A percentile compares a stretch with the other conserved stretches of the same genome.
These are phyloP conservation scores for Corapipo altera DNA, from an alignment of 2,113 vertebrate species.

Conservation along the genomic window DNA sequence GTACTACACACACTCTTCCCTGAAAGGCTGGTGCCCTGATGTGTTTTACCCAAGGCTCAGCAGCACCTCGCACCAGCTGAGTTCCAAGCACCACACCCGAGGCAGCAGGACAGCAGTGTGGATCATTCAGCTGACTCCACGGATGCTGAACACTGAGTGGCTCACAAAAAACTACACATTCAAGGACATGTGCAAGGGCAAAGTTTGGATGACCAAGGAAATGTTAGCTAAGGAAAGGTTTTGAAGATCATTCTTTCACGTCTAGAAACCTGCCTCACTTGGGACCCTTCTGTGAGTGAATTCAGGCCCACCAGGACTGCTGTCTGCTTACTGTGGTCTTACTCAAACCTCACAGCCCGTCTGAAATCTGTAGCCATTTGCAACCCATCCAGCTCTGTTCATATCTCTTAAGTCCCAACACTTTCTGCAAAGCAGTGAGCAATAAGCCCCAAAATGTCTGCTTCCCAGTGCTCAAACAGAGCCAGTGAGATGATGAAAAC, in stretches of 20 bases:
- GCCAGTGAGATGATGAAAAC: neutral
- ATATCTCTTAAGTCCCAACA: neutral
- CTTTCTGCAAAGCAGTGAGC: neutral
- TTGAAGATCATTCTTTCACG: neutral
- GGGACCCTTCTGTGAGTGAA: neutral
- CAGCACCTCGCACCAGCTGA: fast-evolving
- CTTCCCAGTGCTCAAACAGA: neutral
- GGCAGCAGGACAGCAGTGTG: fast-evolving
- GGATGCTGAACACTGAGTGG: fast-evolving
- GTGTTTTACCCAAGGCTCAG: neutral
- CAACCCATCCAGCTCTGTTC: neutral
- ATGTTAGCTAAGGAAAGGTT: neutral
- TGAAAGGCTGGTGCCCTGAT: no score
- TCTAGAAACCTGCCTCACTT: neutral
- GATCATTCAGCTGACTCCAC: neutral
- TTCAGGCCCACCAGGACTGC: neutral
- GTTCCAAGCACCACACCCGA: neutral
- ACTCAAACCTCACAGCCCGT: neutral
- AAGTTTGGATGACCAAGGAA: neutral
- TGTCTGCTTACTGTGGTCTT: neutral
- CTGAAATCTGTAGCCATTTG: neutral
- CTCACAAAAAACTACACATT: neutral
- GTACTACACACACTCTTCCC: neutral
- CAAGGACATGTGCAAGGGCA: neutral
- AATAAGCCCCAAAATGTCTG: neutral